These are phyloP conservation scores for Dermolepida albohirtum DNA, from an alignment of 2,888 invertebrate genomes.

Conservation along the genomic window DNA sequence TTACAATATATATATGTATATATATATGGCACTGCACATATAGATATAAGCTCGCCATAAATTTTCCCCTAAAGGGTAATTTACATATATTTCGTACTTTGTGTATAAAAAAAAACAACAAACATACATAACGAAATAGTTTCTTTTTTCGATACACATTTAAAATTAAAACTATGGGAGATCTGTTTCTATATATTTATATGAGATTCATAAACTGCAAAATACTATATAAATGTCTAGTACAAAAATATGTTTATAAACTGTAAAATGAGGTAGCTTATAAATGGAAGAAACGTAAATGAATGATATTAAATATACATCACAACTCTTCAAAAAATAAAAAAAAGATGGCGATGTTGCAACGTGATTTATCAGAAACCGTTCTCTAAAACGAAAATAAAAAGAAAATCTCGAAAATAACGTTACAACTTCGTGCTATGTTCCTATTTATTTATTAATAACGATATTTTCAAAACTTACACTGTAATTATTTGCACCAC, in stretches of 20 bases:
- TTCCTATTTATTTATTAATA: conserved; percentile 26
- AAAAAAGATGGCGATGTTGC: conserved; percentile 26
- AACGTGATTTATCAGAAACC: conserved; percentile 20
- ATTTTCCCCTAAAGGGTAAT: conserved; percentile 52
- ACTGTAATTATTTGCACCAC: conserved; percentile 52
- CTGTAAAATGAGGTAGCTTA: conserved; percentile 50
- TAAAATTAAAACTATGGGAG: conserved; percentile 54
- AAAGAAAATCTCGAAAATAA: conserved; percentile 12
- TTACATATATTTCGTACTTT: conserved; percentile 49
- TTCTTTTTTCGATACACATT: conserved; percentile 14
- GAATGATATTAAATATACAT: conserved; percentile 48
- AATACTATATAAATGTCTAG: conserved; percentile 41
- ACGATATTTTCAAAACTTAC: conserved; percentile 42
- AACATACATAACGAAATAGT: conserved; percentile 47
- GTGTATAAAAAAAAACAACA: conserved; percentile 57
- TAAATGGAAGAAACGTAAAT: conserved; percentile 47
- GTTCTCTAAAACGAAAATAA: not conserved
- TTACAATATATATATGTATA: conserved; percentile 39
- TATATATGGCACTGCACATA: conserved; percentile 62
- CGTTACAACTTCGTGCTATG: conserved; percentile 31
- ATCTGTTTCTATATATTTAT: conserved; percentile 41
- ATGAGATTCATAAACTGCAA: conserved; percentile 40
- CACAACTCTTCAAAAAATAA: conserved; percentile 43
- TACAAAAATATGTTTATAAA: conserved; percentile 41
- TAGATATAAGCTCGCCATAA: conserved; percentile 59